A percentile compares a stretch with the other conserved stretches of the same genome.
Evolutionary conservation across 1,140 invertebrate species (phyloP).

Genomic region (Zeugodacus cucurbitae): DNA sequence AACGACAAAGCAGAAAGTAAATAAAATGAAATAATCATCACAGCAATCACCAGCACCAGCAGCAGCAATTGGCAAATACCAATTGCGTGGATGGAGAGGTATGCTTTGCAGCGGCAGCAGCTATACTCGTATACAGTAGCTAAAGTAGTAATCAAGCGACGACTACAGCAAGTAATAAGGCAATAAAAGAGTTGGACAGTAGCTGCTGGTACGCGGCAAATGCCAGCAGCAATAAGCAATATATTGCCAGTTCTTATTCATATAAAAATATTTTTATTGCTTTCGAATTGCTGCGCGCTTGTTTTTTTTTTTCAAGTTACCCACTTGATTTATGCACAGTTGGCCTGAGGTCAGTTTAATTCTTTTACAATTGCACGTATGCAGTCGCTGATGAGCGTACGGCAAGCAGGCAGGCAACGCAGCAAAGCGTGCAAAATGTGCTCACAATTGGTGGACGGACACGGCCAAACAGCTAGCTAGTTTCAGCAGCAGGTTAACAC

Average conservation of each 20-base stretch:
- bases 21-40: not conserved
- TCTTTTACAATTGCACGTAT: not conserved
- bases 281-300: not conserved
- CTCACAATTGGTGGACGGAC: not conserved
- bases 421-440: not conserved
- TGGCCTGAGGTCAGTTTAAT: constrained; percentile 26
- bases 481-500: not conserved
- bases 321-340: constrained; percentile 6
- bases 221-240: constrained; percentile 12
- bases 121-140: not conserved
- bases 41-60: not conserved
- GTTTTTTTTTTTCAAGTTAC: not conserved
- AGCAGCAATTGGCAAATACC: not conserved
- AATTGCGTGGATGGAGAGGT: not conserved
- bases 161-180: constrained; percentile 26
- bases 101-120: not conserved
- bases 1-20: not conserved
- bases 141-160: not conserved
- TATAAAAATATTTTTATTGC: constrained; percentile 17
- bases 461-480: not conserved
- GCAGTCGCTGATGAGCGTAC: not conserved
- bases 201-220: not conserved
- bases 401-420: not conserved
- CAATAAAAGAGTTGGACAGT: constrained; percentile 21
- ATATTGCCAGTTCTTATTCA: constrained; percentile 4